Evolutionary conservation across 2,888 invertebrate genomes (phyloP).

Genomic region (Panopea generosa): DNA sequence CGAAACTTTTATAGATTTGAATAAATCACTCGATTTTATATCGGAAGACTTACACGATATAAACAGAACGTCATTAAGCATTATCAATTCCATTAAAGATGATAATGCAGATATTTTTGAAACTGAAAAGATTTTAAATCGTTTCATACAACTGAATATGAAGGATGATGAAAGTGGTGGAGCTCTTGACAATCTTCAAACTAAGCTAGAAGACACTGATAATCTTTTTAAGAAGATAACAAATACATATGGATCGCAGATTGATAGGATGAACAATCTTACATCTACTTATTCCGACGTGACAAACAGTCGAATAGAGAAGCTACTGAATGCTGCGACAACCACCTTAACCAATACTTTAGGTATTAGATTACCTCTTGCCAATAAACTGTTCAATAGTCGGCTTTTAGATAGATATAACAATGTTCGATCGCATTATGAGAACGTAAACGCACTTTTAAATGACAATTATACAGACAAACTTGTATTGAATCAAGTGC

Average conservation of each 20-base stretch:
- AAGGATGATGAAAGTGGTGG: background rate
- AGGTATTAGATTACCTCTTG: constrained; percentile 27
- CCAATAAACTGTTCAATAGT: constrained; percentile 19
- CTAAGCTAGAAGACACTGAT: constrained; percentile 17
- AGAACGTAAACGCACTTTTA: background rate
- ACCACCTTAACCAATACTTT: constrained; percentile 21
- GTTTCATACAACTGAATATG: background rate
- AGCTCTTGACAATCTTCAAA: background rate
- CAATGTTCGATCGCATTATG: constrained; percentile 1
- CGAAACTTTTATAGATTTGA: constrained; percentile 7
- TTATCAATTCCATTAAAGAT: too few species aligned
- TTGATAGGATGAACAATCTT: constrained; percentile 11
- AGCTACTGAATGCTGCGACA: background rate
- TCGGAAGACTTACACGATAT: too few species aligned
- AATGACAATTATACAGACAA: background rate
- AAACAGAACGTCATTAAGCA: too few species aligned
- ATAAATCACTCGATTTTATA: background rate
- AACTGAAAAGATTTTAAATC: background rate
- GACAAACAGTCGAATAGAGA: constrained; percentile 28
- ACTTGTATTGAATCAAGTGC: background rate
- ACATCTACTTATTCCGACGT: background rate
- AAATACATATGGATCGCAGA: constrained; percentile 12
- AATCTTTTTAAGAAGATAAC: constrained; percentile 16
- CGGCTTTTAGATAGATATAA: constrained; percentile 28
- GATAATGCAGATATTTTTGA: too few species aligned